A percentile compares a stretch with the other conserved stretches of the same genome.
phyloP scores from a whole-genome alignment of 2,113 vertebrate genomes.

The Coracopsis vasa region DNA sequence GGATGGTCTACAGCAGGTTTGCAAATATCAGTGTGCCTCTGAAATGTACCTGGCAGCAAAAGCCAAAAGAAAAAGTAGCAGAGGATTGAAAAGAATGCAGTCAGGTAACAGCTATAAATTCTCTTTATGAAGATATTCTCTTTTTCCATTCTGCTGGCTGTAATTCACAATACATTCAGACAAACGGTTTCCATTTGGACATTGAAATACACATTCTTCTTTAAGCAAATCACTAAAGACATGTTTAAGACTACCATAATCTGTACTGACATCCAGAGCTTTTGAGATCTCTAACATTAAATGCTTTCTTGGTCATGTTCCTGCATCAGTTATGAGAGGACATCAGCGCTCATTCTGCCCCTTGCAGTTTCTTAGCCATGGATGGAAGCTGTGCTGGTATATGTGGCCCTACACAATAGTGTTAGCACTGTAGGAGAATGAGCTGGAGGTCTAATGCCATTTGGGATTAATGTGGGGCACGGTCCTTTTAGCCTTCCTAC shows the following conservation, averaged over 20 bases:
- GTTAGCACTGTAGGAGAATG: fast-evolving
- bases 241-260: not conserved
- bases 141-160: not conserved
- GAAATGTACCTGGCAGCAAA: not conserved
- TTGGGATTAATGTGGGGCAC: not conserved
- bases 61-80: not conserved
- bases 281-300: not conserved
- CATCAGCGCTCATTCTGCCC: fast-evolving
- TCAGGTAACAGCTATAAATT: not conserved
- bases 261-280: not conserved
- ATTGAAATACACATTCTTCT: not conserved
- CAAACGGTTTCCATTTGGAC: not conserved
- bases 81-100: not conserved
- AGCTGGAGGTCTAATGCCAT: not conserved
- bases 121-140: not conserved
- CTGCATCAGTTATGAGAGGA: not conserved
- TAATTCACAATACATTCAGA: not conserved
- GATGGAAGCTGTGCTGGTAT: fast-evolving
- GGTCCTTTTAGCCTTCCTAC: not conserved
- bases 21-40: not conserved
- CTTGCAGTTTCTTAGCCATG: fast-evolving
- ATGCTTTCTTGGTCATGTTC: not conserved
- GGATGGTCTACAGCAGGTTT: not conserved
- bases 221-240: not conserved
- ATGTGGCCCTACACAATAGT: fast-evolving